Conservation (phyloP, 2,888 invertebrate genomes). For the Oscheius sp. region DNA sequence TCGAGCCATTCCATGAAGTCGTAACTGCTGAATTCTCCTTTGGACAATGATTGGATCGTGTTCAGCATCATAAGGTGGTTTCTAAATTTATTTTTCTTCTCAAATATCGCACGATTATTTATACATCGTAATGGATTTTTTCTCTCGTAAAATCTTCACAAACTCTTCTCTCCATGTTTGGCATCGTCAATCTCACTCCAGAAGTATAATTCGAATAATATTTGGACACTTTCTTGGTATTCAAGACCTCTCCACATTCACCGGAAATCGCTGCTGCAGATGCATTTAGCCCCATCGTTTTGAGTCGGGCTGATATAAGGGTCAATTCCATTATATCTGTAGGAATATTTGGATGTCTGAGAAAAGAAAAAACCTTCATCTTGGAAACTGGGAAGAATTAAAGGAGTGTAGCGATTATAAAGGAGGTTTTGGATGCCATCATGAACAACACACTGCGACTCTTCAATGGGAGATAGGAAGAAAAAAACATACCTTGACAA, state of each 20-base stretch:
- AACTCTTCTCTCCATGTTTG: neutral
- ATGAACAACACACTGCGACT: neutral
- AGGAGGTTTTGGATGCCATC: conserved; percentile 11
- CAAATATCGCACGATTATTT: neutral
- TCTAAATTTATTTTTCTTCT: neutral
- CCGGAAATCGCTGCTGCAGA: conserved; percentile 15
- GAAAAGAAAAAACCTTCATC: conserved; percentile 3
- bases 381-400: conserved; percentile 11
- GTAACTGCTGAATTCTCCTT: conserved; percentile 8
- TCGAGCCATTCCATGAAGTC: conserved; percentile 11
- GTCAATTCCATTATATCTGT: conserved; percentile 10
- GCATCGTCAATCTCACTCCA: neutral
- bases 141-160: neutral
- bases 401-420: neutral
- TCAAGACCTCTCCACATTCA: conserved; percentile 13
- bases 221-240: conserved; percentile 1
- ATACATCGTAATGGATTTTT: conserved; percentile 7
- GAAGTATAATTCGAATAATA: neutral
- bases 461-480: neutral
- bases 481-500: neutral
- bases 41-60: conserved; percentile 6
- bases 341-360: too few species aligned
- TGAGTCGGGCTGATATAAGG: neutral
- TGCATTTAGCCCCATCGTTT: conserved; percentile 12
- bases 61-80: conserved; percentile 3